Percentiles rank a stretch among this genome's conserved stretches.
phyloP scores from a whole-genome alignment of 2,797 vertebrate species.

The Trachops cirrhosus region DNA sequence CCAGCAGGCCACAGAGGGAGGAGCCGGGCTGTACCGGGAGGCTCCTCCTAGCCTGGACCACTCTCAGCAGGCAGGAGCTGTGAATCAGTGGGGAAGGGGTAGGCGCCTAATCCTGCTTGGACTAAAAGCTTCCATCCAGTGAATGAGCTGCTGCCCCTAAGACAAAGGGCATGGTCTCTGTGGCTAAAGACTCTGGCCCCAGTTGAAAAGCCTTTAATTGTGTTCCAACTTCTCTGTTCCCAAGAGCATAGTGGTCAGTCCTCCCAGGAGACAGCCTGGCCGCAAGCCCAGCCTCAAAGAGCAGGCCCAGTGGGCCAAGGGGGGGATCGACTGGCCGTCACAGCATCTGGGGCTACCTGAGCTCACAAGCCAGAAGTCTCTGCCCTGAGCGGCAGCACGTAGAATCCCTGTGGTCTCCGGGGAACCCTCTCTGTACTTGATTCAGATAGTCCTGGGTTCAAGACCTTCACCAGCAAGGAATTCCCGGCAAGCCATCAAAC shows the following conservation, averaged over 20 bases:
- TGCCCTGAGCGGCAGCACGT: fast-evolving
- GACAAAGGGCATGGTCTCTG: neutral
- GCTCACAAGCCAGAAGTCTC: neutral
- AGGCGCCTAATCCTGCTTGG: neutral
- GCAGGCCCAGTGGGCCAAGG: conserved; percentile 60
- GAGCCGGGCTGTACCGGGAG: neutral
- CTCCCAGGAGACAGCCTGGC: conserved; percentile 62
- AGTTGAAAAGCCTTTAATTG: conserved; percentile 61
- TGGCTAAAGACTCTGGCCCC: neutral
- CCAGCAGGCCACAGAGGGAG: neutral
- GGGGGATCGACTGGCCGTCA: neutral
- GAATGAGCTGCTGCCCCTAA: neutral
- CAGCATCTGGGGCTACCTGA: neutral
- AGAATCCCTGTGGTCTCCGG: neutral
- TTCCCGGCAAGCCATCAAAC: neutral
- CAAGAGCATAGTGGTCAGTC: conserved; percentile 66
- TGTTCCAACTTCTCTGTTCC: conserved; percentile 67
- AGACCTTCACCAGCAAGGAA: neutral
- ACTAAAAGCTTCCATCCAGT: neutral
- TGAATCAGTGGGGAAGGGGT: neutral
- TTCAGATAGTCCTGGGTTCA: neutral
- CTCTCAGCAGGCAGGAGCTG: neutral
- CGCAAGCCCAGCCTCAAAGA: conserved; percentile 68
- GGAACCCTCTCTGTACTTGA: neutral
- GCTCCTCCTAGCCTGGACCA: neutral